These are phyloP conservation scores for Hybos culiciformis DNA, from an alignment of 2,888 invertebrate species.

Conservation along the genomic window DNA sequence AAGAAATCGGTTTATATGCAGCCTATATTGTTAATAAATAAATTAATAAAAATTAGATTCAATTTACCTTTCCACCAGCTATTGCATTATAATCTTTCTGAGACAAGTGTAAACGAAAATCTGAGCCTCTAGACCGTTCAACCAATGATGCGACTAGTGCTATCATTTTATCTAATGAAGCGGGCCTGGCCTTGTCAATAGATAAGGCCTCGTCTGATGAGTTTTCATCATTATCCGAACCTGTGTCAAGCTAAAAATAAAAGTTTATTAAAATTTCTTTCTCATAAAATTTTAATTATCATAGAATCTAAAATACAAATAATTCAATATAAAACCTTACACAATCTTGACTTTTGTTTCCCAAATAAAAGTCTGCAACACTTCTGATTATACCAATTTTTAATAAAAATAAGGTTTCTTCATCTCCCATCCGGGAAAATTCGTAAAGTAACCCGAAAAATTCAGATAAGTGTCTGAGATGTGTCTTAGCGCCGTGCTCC, in stretches of 20 bases:
- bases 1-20: too few relatives aligned
- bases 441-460: conserved; percentile 86
- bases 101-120: conserved; percentile 57
- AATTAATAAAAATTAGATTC: too few relatives aligned
- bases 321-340: conserved; percentile 42
- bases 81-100: conserved; percentile 69
- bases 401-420: conserved; percentile 77
- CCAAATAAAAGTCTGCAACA: conserved; percentile 85
- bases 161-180: conserved; percentile 91
- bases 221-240: conserved; percentile 37
- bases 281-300: neutral
- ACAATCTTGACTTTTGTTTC: conserved; percentile 60
- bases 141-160: conserved; percentile 76
- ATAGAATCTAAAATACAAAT: too few relatives aligned
- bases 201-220: conserved; percentile 41
- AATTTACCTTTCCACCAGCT: conserved; percentile 72
- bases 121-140: conserved; percentile 71
- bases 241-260: conserved; percentile 29
- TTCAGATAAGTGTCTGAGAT: conserved; percentile 77
- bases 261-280: neutral
- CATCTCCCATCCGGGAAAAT: conserved; percentile 90
- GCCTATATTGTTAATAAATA: too few relatives aligned
- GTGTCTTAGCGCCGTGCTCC: conserved; percentile 78
- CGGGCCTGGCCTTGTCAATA: conserved; percentile 66
- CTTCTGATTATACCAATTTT: conserved; percentile 77